Evolutionary conservation across 2,888 invertebrate species (phyloP).

Genomic region (Melieria crassipennis): DNA sequence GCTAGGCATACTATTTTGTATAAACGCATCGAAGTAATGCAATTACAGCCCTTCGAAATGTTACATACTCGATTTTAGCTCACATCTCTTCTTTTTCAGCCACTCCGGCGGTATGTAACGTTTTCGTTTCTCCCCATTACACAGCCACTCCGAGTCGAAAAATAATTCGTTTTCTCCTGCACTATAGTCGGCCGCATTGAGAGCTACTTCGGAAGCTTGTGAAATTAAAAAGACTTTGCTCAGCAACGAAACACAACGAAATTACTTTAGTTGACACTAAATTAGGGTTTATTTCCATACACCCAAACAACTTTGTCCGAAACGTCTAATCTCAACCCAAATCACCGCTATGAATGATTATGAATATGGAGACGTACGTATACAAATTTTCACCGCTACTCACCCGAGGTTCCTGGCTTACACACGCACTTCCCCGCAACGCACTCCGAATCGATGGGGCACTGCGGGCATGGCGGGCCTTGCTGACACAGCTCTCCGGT

Average conservation of each 20-base stretch:
- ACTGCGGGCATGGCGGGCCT: constrained; percentile 65
- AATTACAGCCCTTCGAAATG: constrained; percentile 1
- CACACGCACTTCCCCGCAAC: constrained; percentile 67
- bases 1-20: neutral
- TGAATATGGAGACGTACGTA: constrained; percentile 22
- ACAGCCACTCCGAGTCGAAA: constrained; percentile 20
- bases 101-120: constrained; percentile 63
- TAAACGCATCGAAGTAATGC: neutral
- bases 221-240: neutral
- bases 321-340: neutral
- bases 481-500: constrained; percentile 63
- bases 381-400: constrained; percentile 40
- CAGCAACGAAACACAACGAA: constrained; percentile 12
- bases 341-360: constrained; percentile 4
- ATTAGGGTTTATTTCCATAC: neutral
- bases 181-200: constrained; percentile 22
- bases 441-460: constrained; percentile 77
- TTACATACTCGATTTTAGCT: constrained; percentile 59
- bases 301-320: neutral
- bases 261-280: constrained; percentile 1
- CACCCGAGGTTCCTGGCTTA: constrained; percentile 65
- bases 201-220: neutral
- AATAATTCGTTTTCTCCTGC: constrained; percentile 14
- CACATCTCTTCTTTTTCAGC: constrained; percentile 64
- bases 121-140: constrained; percentile 54